These are phyloP conservation scores for Osmerus mordax DNA, from an alignment of 2,113 vertebrate species.

Conservation along the genomic window DNA sequence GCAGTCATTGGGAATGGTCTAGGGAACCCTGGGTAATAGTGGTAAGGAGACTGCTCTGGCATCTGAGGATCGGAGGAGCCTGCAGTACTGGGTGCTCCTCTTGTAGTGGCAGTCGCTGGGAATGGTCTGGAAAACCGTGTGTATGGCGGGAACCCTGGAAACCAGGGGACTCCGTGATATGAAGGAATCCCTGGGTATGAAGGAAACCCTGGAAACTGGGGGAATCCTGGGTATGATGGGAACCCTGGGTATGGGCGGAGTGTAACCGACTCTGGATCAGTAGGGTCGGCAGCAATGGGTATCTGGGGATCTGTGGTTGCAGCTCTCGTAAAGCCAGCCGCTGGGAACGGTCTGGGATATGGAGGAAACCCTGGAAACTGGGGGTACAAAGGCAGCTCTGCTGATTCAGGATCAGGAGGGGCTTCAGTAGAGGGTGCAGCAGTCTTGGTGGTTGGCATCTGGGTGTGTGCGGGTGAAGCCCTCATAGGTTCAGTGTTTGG, in stretches of 20 bases:
- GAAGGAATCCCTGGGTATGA: not conserved
- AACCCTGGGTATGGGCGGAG: not conserved
- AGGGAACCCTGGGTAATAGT: not conserved
- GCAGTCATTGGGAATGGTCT: not conserved
- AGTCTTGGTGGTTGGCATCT: not conserved
- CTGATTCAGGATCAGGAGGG: not conserved
- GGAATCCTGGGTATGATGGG: slow-evolving; percentile 15
- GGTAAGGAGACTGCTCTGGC: no score
- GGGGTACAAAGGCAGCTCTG: not conserved
- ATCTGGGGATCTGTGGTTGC: not conserved
- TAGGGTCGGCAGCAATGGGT: no score
- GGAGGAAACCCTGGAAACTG: slow-evolving; percentile 21
- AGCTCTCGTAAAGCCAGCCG: slow-evolving; percentile 9
- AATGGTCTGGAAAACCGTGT: no score
- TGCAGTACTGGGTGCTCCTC: not conserved
- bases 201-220: no score
- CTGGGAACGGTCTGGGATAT: slow-evolving; percentile 18
- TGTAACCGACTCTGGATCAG: not conserved
- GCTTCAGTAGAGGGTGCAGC: not conserved
- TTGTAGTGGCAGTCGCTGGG: not conserved
- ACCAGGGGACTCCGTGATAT: slow-evolving; percentile 13
- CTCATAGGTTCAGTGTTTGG: not conserved
- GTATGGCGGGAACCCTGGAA: no score
- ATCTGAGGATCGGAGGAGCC: slow-evolving; percentile 1
- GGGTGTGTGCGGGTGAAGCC: not conserved